Evolutionary conservation across 2,797 vertebrate species (phyloP), one percentile per base, ranked within the genome.

Genomic region (Scarus forsteni): DNA sequence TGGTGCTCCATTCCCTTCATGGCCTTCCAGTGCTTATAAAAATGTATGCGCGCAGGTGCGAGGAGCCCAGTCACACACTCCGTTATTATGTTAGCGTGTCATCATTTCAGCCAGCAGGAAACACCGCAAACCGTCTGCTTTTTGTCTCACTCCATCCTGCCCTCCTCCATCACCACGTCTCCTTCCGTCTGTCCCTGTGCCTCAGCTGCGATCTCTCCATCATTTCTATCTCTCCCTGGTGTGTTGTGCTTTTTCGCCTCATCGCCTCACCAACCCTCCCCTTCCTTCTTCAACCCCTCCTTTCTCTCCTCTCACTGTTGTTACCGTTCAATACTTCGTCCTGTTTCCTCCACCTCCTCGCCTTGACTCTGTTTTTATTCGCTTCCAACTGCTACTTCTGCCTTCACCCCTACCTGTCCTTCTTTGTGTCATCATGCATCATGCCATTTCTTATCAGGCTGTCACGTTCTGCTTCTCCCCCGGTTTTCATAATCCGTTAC

Each of bases 161-260:
- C 69, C 58, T 61, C 56, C 66, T 73, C 58, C 12, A 57, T 78
- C 62, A 19, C 49, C 19, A 60, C 53, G 45, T 49, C 70, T 83
- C 66, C 34, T 44, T 72, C 60, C 38, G 46, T 80, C 81, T 76
- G 66, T 79, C 80, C 58, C 78, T 54, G 73, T 34, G 81, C 84
- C 84, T 87, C 83, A 85, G 82, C 85, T 89, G 80, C 67, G 39
- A 73, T 87, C 80, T 79, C 59, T 90, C 87, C 85, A 89, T 92
- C 91, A 88, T 77, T 79, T 85, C 84, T 81, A 91, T 84, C 69
- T 75, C 81, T 90, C 89, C 86, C 88, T 61, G 39, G 88, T 84
- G 91, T 82, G 81, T 79, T 61, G 74, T 89, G 80, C 81, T 89
- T 92, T 86, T 83, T 90, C 79, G 79, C 85, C 88, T 90, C 88